These are phyloP conservation scores for Endomychus coccineus DNA, from an alignment of 2,888 invertebrate species.

Conservation along the genomic window DNA sequence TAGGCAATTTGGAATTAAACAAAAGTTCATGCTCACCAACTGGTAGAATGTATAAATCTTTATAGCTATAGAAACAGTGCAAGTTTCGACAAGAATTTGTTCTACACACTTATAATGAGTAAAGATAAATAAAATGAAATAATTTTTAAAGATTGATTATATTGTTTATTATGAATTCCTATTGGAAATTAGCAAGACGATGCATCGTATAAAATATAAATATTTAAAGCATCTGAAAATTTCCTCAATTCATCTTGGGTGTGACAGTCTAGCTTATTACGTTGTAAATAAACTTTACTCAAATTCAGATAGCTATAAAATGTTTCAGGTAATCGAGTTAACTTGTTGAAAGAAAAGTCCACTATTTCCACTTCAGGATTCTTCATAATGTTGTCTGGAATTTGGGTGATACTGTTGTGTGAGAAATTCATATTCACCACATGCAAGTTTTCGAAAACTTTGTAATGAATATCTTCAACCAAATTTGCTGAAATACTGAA, in stretches of 20 bases:
- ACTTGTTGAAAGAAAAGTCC: neutral
- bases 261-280: conserved; percentile 1
- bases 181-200: no score
- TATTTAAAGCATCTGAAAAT: neutral
- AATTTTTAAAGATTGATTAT: no score
- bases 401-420: conserved; percentile 7
- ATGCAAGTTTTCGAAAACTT: conserved; percentile 7
- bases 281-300: neutral
- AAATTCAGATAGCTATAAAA: neutral
- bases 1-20: no score
- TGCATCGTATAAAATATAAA: conserved; percentile 1
- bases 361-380: neutral
- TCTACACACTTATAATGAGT: no score
- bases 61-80: no score
- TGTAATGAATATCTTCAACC: conserved; percentile 9
- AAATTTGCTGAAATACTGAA: conserved; percentile 8
- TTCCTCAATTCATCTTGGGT: neutral
- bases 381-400: conserved; percentile 6
- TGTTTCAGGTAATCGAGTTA: neutral
- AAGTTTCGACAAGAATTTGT: no score
- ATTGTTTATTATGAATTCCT: no score
- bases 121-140: no score
- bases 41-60: no score
- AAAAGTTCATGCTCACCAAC: no score
- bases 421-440: conserved; percentile 8